phyloP scores from a whole-genome alignment of 2,888 invertebrate genomes.

The Amblyjoppa proteus region DNA sequence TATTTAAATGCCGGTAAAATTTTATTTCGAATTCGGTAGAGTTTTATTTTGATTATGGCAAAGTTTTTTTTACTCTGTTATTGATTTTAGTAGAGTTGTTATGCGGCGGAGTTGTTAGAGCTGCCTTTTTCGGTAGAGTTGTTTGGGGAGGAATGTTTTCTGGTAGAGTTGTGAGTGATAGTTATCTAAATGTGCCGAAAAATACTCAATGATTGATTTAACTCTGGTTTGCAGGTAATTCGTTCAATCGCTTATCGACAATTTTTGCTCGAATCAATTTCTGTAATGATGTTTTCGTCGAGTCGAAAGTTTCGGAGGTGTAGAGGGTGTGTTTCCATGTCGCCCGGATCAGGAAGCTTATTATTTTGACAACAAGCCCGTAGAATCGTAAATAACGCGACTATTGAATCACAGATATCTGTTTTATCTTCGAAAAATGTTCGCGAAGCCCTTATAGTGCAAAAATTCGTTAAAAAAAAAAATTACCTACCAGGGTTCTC shows the following conservation, averaged over 20 bases:
- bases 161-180: background rate
- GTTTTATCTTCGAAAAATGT: background rate
- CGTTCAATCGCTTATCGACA: background rate
- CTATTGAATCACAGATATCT: background rate
- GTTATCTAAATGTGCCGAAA: background rate
- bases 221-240: background rate
- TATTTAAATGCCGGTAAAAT: no score
- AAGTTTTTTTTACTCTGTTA: no score
- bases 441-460: background rate
- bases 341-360: background rate
- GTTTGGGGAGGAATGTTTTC: background rate
- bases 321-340: background rate
- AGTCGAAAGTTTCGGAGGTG: background rate
- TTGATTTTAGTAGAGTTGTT: no score
- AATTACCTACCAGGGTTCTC: background rate
- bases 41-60: no score
- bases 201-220: background rate
- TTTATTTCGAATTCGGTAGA: no score
- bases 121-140: no score
- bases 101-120: no score
- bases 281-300: background rate
- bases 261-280: background rate
- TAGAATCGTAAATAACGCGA: background rate
- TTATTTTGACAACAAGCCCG: background rate
- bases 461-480: background rate